Conservation (phyloP, 1,140 invertebrate species). For the Nilaparvata lugens region DNA sequence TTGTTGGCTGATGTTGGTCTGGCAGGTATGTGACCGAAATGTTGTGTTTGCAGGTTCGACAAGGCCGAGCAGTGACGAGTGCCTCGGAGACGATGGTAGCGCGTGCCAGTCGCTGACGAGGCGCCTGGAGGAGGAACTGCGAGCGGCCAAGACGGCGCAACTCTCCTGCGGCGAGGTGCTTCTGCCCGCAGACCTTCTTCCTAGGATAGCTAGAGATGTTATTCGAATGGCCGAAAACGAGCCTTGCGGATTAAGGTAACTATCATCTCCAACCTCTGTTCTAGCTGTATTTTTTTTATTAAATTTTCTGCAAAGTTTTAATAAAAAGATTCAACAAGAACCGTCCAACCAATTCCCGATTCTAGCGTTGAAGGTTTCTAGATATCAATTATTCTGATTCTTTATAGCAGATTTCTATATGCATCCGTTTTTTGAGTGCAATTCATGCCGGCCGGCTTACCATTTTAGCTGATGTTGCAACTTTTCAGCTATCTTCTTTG, state of each 20-base stretch:
- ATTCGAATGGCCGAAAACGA: conserved; percentile 70
- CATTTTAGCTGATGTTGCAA: no score
- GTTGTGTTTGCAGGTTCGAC: conserved; percentile 15
- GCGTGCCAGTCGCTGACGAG: conserved; percentile 38
- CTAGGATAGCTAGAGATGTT: conserved; percentile 62
- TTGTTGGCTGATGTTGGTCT: no score
- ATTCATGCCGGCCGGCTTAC: no score
- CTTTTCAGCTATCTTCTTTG: no score
- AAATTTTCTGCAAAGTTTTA: no score
- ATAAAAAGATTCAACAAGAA: neutral
- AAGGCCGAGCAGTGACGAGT: conserved; percentile 11
- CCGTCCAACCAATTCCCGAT: neutral
- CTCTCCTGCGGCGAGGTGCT: conserved; percentile 70
- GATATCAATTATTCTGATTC: no score
- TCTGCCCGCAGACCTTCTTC: conserved; percentile 64
- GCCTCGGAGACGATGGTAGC: conserved; percentile 15
- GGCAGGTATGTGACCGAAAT: neutral
- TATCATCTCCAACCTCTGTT: neutral
- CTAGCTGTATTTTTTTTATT: neutral
- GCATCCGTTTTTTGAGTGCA: no score
- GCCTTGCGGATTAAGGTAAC: conserved; percentile 63
- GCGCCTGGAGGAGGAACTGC: conserved; percentile 60
- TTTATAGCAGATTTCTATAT: no score
- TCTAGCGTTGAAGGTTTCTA: neutral
- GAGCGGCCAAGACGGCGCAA: conserved; percentile 66